Evolutionary conservation across 1,140 invertebrate genomes (phyloP).

Genomic region (Papilio polytes): DNA sequence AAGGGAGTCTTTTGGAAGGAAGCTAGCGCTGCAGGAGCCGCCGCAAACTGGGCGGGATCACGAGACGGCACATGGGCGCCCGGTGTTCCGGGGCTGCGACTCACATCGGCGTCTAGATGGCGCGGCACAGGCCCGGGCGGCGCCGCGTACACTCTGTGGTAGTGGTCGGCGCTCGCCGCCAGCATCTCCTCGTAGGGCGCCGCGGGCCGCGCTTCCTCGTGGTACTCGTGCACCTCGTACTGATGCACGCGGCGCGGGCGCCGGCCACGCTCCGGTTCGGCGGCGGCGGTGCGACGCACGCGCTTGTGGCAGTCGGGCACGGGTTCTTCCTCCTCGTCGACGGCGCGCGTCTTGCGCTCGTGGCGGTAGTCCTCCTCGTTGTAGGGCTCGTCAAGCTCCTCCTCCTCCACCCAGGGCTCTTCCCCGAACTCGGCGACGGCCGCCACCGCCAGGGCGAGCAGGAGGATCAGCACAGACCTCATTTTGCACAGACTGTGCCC

Average conservation of each 20-base stretch:
- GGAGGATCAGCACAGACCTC: slow-evolving; percentile 59
- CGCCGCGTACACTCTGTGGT: slow-evolving; percentile 62
- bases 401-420: slow-evolving; percentile 73
- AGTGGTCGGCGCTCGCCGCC: slow-evolving; percentile 75
- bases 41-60: slow-evolving; percentile 27
- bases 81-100: slow-evolving; percentile 48
- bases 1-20: not conserved
- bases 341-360: not conserved
- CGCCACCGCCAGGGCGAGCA: slow-evolving; percentile 59
- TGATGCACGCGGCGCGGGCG: slow-evolving; percentile 76
- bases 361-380: slow-evolving; percentile 55
- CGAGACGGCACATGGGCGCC: slow-evolving; percentile 42
- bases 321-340: slow-evolving; percentile 47
- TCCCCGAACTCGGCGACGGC: slow-evolving; percentile 63
- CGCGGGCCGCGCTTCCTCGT: slow-evolving; percentile 71
- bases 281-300: slow-evolving; percentile 45
- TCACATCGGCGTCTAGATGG: slow-evolving; percentile 47
- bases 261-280: slow-evolving; percentile 54
- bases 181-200: slow-evolving; percentile 75
- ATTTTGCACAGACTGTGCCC: slow-evolving; percentile 62
- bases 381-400: slow-evolving; percentile 70
- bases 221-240: slow-evolving; percentile 82
- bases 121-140: slow-evolving; percentile 40
- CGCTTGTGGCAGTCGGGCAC: slow-evolving; percentile 10
- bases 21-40: not conserved